phyloP scores from a whole-genome alignment of 2,113 vertebrate genomes.

The Chaetorhynchus papuensis region DNA sequence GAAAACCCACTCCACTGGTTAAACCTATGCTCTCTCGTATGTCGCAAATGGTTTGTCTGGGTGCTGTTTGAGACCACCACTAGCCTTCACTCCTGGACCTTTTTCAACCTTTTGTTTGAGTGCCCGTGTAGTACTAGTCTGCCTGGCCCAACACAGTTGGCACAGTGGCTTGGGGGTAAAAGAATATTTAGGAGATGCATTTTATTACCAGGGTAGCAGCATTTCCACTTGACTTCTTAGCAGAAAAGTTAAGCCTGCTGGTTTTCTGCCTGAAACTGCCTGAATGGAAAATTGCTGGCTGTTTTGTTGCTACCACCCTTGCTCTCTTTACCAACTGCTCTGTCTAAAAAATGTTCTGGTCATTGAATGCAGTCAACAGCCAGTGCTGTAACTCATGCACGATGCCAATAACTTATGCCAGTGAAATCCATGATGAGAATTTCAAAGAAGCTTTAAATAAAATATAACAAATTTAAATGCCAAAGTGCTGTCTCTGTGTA shows the following conservation, averaged over 20 bases:
- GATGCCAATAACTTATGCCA: slow-evolving; percentile 64
- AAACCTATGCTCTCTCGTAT: not conserved
- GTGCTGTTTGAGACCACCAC: not conserved
- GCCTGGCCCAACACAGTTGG: not conserved
- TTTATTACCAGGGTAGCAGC: slow-evolving; percentile 49
- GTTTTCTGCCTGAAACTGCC: not conserved
- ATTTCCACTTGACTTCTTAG: slow-evolving; percentile 29
- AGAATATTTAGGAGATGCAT: slow-evolving; percentile 24
- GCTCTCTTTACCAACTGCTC: slow-evolving; percentile 22
- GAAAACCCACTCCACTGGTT: not conserved
- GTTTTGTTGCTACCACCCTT: not conserved
- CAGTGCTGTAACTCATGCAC: slow-evolving; percentile 38
- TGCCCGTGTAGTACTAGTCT: not conserved
- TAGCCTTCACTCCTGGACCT: not conserved
- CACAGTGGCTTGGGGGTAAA: not conserved
- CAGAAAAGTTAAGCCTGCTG: not conserved
- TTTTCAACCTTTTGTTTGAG: not conserved
- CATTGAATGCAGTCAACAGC: slow-evolving; percentile 50
- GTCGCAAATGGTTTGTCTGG: not conserved
- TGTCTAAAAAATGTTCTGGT: slow-evolving; percentile 26
- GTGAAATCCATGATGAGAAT: slow-evolving; percentile 67
- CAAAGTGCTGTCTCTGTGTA: slow-evolving; percentile 59
- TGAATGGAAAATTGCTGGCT: slow-evolving; percentile 9
- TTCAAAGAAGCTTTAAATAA: slow-evolving; percentile 70
- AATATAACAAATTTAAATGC: slow-evolving; percentile 70